phyloP scores from a whole-genome alignment of 1,140 invertebrate genomes.

The Gryllus bimaculatus region DNA sequence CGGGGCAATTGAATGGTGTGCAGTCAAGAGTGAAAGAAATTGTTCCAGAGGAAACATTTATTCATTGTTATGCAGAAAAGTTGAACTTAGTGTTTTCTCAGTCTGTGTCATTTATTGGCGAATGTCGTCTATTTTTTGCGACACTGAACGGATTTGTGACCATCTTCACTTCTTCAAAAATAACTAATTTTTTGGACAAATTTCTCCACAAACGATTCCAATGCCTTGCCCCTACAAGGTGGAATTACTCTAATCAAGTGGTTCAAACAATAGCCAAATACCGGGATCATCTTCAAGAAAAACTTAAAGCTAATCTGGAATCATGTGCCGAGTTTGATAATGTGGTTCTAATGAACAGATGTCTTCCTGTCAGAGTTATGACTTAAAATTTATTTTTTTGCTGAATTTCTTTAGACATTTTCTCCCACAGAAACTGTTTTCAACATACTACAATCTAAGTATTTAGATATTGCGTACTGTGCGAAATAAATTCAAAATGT shows the following conservation, averaged over 20 bases:
- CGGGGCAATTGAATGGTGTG: too few species aligned
- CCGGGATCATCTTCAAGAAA: background rate
- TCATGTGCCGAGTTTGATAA: too few species aligned
- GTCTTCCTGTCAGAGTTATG: too few species aligned
- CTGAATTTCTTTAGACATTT: too few species aligned
- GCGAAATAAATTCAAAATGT: too few species aligned
- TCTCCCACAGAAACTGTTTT: too few species aligned
- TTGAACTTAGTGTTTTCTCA: background rate
- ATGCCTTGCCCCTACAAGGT: background rate
- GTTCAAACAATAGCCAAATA: background rate
- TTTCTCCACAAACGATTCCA: background rate
- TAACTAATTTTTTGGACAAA: background rate
- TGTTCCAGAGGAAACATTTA: background rate
- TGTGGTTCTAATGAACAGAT: too few species aligned
- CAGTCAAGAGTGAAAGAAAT: too few species aligned
- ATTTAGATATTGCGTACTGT: too few species aligned
- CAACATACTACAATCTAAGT: too few species aligned
- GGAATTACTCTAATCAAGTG: background rate
- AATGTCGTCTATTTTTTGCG: background rate
- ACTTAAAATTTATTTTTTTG: too few species aligned
- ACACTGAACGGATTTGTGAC: background rate
- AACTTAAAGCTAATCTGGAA: background rate
- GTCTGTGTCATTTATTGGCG: background rate
- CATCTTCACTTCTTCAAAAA: background rate
- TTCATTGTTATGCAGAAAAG: background rate